Conservation (phyloP, 1,140 invertebrate species). For the Cherax destructor region DNA sequence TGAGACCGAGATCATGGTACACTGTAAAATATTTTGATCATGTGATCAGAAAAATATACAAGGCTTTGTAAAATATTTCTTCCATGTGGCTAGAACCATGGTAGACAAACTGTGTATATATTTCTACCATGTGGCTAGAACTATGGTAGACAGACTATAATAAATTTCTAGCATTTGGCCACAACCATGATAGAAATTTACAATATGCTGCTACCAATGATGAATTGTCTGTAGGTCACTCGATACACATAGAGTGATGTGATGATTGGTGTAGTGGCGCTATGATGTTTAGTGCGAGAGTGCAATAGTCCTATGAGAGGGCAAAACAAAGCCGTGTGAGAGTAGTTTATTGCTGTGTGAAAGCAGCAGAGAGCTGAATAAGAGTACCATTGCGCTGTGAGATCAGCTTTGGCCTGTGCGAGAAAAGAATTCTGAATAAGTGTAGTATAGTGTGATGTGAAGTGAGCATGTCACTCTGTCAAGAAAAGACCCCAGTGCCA, state of each 20-base stretch:
- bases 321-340: no score
- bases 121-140: background rate
- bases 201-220: no score
- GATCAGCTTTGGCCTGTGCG: background rate
- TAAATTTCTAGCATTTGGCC: background rate
- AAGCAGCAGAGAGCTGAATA: background rate
- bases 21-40: no score
- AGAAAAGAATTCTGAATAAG: no score
- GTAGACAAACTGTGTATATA: background rate
- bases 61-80: no score
- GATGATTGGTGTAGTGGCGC: background rate
- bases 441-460: no score
- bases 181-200: background rate
- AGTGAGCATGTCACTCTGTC: no score
- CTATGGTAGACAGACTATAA: background rate
- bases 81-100: background rate
- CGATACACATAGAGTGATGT: background rate
- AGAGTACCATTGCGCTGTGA: background rate
- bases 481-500: no score
- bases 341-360: background rate
- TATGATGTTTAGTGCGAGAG: no score
- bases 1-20: no score
- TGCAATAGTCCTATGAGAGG: no score
- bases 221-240: background rate
- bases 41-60: no score